Percentiles rank a stretch among this genome's conserved stretches.
Evolutionary conservation across 2,888 invertebrate genomes (phyloP).

Genomic region (Drosophila infuscata): DNA sequence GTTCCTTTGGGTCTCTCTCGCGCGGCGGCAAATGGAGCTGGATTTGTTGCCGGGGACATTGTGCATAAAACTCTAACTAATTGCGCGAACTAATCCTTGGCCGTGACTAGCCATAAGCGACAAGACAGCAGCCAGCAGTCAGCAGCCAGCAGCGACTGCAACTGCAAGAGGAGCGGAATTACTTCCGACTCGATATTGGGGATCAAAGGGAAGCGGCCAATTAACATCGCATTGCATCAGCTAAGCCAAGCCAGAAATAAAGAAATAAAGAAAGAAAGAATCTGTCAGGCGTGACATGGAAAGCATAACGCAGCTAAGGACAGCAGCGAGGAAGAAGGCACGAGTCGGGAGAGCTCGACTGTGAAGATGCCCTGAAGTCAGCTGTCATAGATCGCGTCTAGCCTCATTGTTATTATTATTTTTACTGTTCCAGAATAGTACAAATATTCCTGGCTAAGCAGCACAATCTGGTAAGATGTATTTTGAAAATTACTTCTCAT

Average conservation of each 20-base stretch:
- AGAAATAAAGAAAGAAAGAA: slow-evolving; percentile 12
- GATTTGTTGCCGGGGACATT: slow-evolving; percentile 43
- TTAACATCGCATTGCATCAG: slow-evolving; percentile 49
- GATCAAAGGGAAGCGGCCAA: slow-evolving; percentile 56
- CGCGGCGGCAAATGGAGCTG: slow-evolving; percentile 46
- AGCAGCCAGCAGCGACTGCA: background rate
- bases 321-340: background rate
- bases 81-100: slow-evolving; percentile 78
- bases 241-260: slow-evolving; percentile 32
- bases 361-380: background rate
- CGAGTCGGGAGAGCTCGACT: background rate
- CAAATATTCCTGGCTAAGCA: no score
- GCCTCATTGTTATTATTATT: background rate
- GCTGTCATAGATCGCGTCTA: background rate
- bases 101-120: slow-evolving; percentile 69
- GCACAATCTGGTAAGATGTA: no score
- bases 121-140: background rate
- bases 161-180: slow-evolving; percentile 19
- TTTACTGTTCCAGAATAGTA: no score
- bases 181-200: slow-evolving; percentile 34
- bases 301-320: slow-evolving; percentile 13
- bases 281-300: slow-evolving; percentile 27
- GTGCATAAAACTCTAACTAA: slow-evolving; percentile 71
- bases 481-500: no score
- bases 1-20: slow-evolving; percentile 17